A percentile compares a stretch with the other conserved stretches of the same genome.
phyloP scores from a whole-genome alignment of 2,113 vertebrate species.

The Octodon degus region DNA sequence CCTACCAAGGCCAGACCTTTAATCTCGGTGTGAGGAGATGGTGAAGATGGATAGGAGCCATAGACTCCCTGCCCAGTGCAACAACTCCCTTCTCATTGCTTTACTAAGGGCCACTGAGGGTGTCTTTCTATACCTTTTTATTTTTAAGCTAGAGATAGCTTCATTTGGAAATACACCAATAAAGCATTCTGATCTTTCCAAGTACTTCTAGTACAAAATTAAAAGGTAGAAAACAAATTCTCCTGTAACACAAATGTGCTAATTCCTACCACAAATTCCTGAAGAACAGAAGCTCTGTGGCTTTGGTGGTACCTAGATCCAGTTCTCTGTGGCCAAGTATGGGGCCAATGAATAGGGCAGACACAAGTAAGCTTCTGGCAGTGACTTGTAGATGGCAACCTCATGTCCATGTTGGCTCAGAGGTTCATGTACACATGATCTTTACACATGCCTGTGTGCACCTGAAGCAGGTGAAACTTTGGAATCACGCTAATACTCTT shows the following conservation, averaged over 20 bases:
- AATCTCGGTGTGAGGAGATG: slow-evolving; percentile 6
- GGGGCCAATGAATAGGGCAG: not conserved
- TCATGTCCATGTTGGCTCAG: not conserved
- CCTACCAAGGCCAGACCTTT: fast-evolving
- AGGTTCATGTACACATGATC: not conserved
- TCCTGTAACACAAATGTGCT: slow-evolving; percentile 21
- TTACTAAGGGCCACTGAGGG: not conserved
- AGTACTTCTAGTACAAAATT: slow-evolving; percentile 1
- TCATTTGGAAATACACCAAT: not conserved
- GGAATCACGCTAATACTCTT: not conserved
- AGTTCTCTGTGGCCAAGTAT: not conserved
- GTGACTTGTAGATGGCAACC: not conserved
- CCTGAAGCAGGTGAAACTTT: not conserved
- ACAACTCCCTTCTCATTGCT: not conserved
- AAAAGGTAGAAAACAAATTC: not conserved
- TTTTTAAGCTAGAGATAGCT: not conserved
- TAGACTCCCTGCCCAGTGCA: not conserved
- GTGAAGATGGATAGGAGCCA: not conserved
- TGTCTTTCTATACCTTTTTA: not conserved
- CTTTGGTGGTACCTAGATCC: not conserved
- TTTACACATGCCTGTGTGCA: not conserved
- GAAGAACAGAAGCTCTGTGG: too few species aligned
- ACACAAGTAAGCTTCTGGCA: not conserved
- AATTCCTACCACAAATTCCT: not conserved
- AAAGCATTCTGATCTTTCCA: not conserved